Evolutionary conservation across 2,888 invertebrate species (phyloP), one percentile per base, ranked within the genome.

Genomic region (Chaetogeoica ovagalla): DNA sequence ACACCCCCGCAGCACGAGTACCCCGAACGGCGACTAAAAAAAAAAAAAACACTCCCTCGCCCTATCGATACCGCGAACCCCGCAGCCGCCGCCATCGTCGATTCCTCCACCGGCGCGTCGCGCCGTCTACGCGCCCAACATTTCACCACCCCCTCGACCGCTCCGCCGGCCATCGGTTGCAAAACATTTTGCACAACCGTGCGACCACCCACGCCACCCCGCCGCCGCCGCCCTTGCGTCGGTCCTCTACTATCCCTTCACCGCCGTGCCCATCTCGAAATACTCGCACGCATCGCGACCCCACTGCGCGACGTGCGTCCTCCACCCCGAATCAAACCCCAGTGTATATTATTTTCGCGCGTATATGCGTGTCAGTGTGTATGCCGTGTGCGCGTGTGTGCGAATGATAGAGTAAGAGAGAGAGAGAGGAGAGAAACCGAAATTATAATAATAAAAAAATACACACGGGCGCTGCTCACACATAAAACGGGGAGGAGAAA

Each of bases 181-280:
- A 79, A 79, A 79, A 71, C 79, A 79, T 79, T 79, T 79, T 79
- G 79, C 79, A 79, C 71, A 79, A 79, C 70, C 70, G 69, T 77
- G 69, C 77, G 69, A 71, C 79, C 79, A 79, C 79, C 79, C 77
- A 77, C 77, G 70, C 77, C 77, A 73, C 71, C 73, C 71, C 73
- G 21, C 72, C 37, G 57, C 70, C 15, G 8, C 74, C 59, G 62
- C 37, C 68, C 55, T 15, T 13, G 15, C 57, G 59, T 11, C 73
- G 43, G 9, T 7, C 4, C 43, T 9, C 30, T 69, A n/a, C 82
- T 57, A 55, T 65, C 82, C 48, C 73, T 39, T 69, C 72, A 65
- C 23, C 23, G 2, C 60, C 66, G 15, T 23, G 13, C 30, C 63
- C 57, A 19, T 39, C 4, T 21, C 19, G 17, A 43, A 37, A 21